These are phyloP conservation scores for Pica pica DNA, from an alignment of 2,113 vertebrate species.

Conservation along the genomic window DNA sequence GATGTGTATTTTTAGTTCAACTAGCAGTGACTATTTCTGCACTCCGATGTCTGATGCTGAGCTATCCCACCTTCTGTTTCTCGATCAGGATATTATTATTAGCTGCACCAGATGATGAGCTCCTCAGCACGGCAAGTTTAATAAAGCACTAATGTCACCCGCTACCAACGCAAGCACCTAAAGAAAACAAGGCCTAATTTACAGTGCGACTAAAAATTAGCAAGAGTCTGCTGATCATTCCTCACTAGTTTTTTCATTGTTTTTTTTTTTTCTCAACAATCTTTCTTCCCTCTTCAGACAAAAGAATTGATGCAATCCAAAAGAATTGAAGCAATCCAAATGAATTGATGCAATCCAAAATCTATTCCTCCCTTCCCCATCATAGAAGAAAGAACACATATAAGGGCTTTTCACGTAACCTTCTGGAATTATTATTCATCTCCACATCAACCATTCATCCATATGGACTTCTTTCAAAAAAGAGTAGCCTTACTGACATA, in stretches of 20 bases:
- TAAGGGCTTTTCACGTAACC: neutral
- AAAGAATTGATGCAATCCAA: neutral
- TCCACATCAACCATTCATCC: neutral
- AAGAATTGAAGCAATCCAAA: neutral
- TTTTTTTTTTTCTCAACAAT: neutral
- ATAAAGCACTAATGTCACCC: conserved; percentile 29
- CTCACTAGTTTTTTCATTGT: neutral
- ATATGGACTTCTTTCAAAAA: neutral
- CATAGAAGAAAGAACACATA: neutral
- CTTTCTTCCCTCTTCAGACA: neutral
- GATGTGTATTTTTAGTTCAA: conserved; percentile 52
- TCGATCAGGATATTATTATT: conserved; percentile 28
- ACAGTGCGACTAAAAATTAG: neutral
- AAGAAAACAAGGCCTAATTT: conserved; percentile 33
- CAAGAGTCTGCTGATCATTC: neutral
- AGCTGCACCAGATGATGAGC: neutral
- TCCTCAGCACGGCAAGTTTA: neutral
- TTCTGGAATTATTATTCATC: neutral
- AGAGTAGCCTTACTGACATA: neutral
- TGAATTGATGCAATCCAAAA: neutral
- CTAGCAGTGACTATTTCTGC: conserved; percentile 1
- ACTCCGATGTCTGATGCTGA: neutral
- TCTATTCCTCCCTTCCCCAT: neutral
- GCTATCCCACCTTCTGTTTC: conserved; percentile 58
- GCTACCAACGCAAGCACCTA: neutral